Conservation (phyloP, 2,113 vertebrate species). For the Isurus oxyrinchus region DNA sequence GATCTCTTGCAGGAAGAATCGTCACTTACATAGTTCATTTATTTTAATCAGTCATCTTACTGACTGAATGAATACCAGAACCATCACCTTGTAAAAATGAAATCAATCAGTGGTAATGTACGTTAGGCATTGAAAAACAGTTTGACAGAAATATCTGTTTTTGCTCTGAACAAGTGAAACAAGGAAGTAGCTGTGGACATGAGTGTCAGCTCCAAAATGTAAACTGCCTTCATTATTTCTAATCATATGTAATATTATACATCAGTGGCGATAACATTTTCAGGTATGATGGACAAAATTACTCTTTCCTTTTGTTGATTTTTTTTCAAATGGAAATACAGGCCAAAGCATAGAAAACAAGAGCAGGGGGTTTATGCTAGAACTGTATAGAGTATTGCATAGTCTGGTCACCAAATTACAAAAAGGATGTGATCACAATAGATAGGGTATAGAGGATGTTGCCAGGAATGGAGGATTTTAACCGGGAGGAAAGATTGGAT, state of each 20-base stretch:
- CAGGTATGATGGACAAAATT: not conserved
- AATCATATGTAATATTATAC: not conserved
- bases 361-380: too few relatives aligned
- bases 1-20: not conserved
- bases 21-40: not conserved
- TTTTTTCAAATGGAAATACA: not conserved
- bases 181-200: not conserved
- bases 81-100: not conserved
- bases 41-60: not conserved
- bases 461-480: too few relatives aligned
- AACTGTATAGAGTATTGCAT: too few relatives aligned
- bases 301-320: not conserved
- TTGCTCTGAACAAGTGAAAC: not conserved
- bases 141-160: not conserved
- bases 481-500: too few relatives aligned
- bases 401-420: too few relatives aligned
- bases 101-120: slow-evolving; percentile 2
- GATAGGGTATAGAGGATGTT: too few relatives aligned
- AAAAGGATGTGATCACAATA: too few relatives aligned
- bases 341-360: too few relatives aligned
- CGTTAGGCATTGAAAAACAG: not conserved
- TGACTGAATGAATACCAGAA: not conserved
- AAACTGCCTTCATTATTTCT: slow-evolving; percentile 16
- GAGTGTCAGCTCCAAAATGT: not conserved
- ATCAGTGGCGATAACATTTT: not conserved